These are phyloP conservation scores for Latrodectus elegans DNA, from an alignment of 2,888 invertebrate genomes.

Conservation along the genomic window DNA sequence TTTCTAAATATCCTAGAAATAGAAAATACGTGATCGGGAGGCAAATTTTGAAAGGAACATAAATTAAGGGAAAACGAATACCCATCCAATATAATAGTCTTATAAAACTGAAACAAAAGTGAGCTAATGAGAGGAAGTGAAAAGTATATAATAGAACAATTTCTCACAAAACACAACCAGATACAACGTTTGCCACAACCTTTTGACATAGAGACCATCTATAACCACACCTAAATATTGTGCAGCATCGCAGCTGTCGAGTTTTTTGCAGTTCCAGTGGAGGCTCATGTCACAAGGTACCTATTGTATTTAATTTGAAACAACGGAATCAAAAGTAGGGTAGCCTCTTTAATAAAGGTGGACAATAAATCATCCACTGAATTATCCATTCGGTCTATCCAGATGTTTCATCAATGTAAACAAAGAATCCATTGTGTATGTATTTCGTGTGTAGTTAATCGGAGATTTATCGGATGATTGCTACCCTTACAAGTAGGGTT, in stretches of 20 bases:
- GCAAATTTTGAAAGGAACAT: no score
- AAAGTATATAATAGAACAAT: not conserved
- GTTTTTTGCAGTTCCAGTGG: not conserved
- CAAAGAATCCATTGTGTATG: constrained; percentile 6
- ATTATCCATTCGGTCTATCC: not conserved
- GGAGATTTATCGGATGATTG: not conserved
- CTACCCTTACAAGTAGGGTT: no score
- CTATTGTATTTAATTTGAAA: constrained; percentile 2
- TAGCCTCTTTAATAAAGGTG: constrained; percentile 2
- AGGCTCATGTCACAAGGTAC: not conserved
- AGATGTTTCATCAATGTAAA: constrained; percentile 14
- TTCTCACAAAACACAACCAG: not conserved
- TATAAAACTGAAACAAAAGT: no score
- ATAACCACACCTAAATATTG: constrained; percentile 3
- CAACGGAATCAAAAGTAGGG: not conserved
- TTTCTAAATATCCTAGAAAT: no score
- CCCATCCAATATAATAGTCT: no score
- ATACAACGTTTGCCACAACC: not conserved
- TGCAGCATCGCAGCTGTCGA: not conserved
- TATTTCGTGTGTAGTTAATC: not conserved
- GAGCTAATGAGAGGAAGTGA: not conserved
- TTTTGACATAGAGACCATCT: not conserved
- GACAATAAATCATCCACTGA: not conserved
- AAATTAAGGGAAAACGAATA: no score
- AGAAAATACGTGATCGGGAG: no score